These are phyloP conservation scores for Chlorops oryzae DNA, from an alignment of 1,140 invertebrate species.

Conservation along the genomic window DNA sequence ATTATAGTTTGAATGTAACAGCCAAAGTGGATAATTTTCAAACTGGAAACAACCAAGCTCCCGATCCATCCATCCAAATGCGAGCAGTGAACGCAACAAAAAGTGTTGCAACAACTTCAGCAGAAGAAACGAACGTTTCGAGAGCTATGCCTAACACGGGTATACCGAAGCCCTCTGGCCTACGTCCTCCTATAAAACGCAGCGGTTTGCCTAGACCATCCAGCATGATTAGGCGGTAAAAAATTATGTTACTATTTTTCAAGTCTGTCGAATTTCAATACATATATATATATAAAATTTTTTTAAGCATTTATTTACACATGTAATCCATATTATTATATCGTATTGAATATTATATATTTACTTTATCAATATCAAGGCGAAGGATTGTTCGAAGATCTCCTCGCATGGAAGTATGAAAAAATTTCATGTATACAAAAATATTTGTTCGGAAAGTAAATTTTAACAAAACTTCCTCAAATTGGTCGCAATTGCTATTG, in stretches of 20 bases:
- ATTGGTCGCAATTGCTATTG: too few species aligned
- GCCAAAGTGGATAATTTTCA: constrained; percentile 31
- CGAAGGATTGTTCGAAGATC: too few species aligned
- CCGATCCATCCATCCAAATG: constrained; percentile 11
- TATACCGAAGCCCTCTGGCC: constrained; percentile 41
- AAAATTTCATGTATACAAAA: too few species aligned
- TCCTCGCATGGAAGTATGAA: too few species aligned
- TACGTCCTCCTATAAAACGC: constrained; percentile 36
- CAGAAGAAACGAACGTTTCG: constrained; percentile 32
- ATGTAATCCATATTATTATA: neutral
- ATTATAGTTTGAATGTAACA: constrained; percentile 33
- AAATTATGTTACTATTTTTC: constrained; percentile 1
- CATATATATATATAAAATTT: too few species aligned
- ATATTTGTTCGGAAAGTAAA: too few species aligned
- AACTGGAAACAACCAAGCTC: constrained; percentile 20
- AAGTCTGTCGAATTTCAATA: too few species aligned
- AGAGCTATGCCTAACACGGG: constrained; percentile 42
- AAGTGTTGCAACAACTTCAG: constrained; percentile 27
- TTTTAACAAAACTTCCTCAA: too few species aligned
- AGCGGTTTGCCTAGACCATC: constrained; percentile 41
- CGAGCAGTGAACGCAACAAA: constrained; percentile 12
- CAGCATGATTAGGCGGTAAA: constrained; percentile 32
- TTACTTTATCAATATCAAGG: too few species aligned
- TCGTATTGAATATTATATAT: neutral
- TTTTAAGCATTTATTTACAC: too few species aligned